Percentiles rank a stretch among this genome's conserved stretches.
phyloP scores from a whole-genome alignment of 2,797 vertebrate species.

The Oryzias dopingdopingensis region DNA sequence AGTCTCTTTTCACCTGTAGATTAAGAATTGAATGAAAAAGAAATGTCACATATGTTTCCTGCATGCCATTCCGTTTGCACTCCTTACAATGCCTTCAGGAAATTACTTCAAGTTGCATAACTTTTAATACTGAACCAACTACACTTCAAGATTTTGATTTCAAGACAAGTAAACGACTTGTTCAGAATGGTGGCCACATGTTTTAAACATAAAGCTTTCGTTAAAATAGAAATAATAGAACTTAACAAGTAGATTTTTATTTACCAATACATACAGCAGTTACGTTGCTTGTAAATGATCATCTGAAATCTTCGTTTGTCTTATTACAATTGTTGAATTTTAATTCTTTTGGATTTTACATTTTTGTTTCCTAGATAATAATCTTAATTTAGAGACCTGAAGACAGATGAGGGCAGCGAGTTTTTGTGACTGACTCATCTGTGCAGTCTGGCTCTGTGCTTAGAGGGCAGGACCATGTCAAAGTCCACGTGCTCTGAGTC shows the following conservation, averaged over 20 bases:
- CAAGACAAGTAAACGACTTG: neutral
- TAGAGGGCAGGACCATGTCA: slow-evolving; percentile 65
- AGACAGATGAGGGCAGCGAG: neutral
- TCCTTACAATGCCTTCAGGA: neutral
- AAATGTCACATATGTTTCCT: neutral
- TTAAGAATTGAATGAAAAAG: neutral
- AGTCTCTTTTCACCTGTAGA: too few species aligned
- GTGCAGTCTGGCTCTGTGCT: slow-evolving; percentile 9
- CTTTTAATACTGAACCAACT: neutral
- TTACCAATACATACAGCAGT: too few species aligned
- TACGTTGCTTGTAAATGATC: too few species aligned
- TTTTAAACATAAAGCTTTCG: too few species aligned
- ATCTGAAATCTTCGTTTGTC: too few species aligned
- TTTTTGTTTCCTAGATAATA: too few species aligned
- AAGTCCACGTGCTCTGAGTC: slow-evolving; percentile 76
- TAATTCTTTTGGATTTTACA: too few species aligned
- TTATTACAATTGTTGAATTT: too few species aligned
- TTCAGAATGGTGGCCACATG: too few species aligned
- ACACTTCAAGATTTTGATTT: neutral
- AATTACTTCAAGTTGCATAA: neutral
- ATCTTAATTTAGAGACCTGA: too few species aligned
- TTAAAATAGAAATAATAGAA: too few species aligned
- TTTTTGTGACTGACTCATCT: neutral
- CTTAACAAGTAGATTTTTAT: too few species aligned
- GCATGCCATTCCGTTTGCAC: neutral